A percentile compares a stretch with the other conserved stretches of the same genome.
phyloP scores from a whole-genome alignment of 2,113 vertebrate species.

The Xenopus tropicalis region UCB_Xtro_10.0 CM004446.2:135123001-135123500 shows the following conservation, averaged over 20 bases:
- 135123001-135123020: constrained; percentile 47
- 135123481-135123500: no score
- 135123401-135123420: no score
- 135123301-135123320: constrained; percentile 6
- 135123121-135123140: constrained; percentile 22
- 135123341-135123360: not conserved
- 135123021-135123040: constrained; percentile 67
- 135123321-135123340: constrained; percentile 13
- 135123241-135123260: constrained; percentile 26
- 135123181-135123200: constrained; percentile 26
- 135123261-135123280: constrained; percentile 15
- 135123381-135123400: not conserved
- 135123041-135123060: constrained; percentile 63
- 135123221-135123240: not conserved
- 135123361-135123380: not conserved
- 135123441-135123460: no score
- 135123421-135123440: no score
- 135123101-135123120: constrained; percentile 18
- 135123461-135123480: no score
- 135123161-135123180: constrained; percentile 34
- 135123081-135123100: constrained; percentile 50
- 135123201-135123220: constrained; percentile 22
- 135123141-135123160: constrained; percentile 41
- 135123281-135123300: not conserved
- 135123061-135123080: constrained; percentile 61